These are phyloP conservation scores for Hyposmocoma kahamanoa DNA, from an alignment of 1,140 invertebrate species.

Conservation along the genomic window DNA sequence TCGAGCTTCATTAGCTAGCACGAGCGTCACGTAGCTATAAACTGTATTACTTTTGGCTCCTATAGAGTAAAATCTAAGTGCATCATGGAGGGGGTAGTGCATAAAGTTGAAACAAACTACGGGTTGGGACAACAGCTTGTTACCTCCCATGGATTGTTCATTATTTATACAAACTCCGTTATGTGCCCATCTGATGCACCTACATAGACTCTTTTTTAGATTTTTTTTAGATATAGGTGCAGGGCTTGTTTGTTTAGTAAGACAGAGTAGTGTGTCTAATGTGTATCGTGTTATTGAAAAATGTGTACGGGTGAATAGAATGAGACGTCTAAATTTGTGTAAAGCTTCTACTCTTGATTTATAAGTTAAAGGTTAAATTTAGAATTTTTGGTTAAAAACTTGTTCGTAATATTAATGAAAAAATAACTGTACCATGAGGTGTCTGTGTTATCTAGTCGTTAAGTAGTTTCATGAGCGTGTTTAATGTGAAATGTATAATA, in stretches of 20 bases:
- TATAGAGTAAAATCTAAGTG: constrained; percentile 1
- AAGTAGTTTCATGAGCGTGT: too few species aligned
- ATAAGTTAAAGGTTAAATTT: too few species aligned
- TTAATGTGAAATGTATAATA: constrained; percentile 15
- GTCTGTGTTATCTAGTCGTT: too few species aligned
- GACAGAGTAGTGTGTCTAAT: neutral
- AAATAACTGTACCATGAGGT: too few species aligned
- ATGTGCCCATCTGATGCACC: too few species aligned
- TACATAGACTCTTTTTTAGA: neutral
- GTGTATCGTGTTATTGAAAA: neutral
- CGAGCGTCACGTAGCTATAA: too few species aligned
- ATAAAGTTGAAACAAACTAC: constrained; percentile 52
- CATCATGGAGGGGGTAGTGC: constrained; percentile 23
- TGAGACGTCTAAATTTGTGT: too few species aligned
- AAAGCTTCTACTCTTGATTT: too few species aligned
- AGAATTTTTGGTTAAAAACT: too few species aligned
- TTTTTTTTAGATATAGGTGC: neutral
- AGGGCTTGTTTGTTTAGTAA: neutral
- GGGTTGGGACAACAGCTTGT: constrained; percentile 19
- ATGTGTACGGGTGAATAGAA: too few species aligned
- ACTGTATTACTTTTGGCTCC: neutral
- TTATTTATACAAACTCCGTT: constrained; percentile 27
- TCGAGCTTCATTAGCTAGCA: too few species aligned
- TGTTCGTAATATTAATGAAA: too few species aligned
- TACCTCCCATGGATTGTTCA: constrained; percentile 40